A percentile compares a stretch with the other conserved stretches of the same genome.
Conservation (phyloP, 2,797 vertebrate genomes). For the Oceanodroma leucorhoa region DNA sequence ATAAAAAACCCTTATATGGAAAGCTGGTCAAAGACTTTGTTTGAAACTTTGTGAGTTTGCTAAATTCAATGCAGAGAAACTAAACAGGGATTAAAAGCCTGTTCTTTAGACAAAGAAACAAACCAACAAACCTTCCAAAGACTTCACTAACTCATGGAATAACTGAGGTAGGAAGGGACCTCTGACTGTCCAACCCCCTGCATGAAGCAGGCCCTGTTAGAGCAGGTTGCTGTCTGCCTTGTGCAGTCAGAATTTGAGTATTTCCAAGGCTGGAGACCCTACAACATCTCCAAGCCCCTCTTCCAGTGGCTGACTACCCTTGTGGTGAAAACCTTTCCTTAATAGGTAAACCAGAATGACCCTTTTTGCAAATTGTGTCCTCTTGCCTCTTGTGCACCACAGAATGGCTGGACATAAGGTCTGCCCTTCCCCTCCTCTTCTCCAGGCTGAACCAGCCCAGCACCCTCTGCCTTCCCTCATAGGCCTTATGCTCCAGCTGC, state of each 20-base stretch:
- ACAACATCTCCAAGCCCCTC: not conserved
- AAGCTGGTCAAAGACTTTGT: not conserved
- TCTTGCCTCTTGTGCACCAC: not conserved
- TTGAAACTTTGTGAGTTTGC: not conserved
- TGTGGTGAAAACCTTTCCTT: not conserved
- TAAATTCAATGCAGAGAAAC: not conserved
- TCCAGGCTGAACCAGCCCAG: not conserved
- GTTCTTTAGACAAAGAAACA: not conserved
- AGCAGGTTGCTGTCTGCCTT: not conserved
- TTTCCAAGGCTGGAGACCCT: not conserved
- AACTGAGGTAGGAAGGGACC: not conserved
- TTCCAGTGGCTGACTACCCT: not conserved
- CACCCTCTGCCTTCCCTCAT: not conserved
- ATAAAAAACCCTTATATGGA: not conserved
- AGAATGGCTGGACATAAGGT: not conserved
- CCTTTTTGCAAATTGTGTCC: rapidly evolving
- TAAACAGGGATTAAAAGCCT: not conserved
- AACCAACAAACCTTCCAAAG: not conserved
- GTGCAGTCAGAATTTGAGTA: not conserved
- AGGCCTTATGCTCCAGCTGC: not conserved
- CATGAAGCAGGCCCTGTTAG: not conserved
- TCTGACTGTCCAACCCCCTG: not conserved
- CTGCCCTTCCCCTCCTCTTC: not conserved
- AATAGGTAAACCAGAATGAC: not conserved
- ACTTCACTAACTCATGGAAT: not conserved